Evolutionary conservation across 1,140 invertebrate genomes (phyloP), one percentile per base, ranked within the genome.

Genomic region (Bilobella aurantiaca): DNA sequence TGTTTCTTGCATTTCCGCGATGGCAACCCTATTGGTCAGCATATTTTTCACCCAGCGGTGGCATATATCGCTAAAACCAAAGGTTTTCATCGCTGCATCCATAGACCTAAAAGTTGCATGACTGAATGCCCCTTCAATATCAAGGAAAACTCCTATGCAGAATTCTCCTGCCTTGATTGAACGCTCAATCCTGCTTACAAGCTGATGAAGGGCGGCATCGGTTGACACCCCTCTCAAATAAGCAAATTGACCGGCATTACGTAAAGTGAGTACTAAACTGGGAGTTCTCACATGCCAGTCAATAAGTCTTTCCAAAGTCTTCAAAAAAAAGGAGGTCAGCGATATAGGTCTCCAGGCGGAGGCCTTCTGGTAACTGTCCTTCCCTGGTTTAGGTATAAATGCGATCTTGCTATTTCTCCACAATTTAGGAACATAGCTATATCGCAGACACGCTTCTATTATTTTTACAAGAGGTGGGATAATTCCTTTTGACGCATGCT

Each of bases 321-420:
- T 67, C 8, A 65, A 31, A 1, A 70, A 29, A 29, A 70, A 70
- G 3, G 65, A 65, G 2, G 69, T 67, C 14, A 70, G 34, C 28
- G 65, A 70, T 21, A 70, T 65, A 3, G 69, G 65, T 42, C 65
- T 53, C 65, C 62, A 70, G 3, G 58, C 29, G 23, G 29, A 34
- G 1, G 49, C 21, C 32, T n/a, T 34, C 16, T 42, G 14, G 42
- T 67, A 70, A 28, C 63, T 60, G 25, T 42, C 25, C 30, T 65
- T 70, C 1, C 59, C 65, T 30, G 69, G 69, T 30, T 67, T 70
- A n/a, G 65, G 68, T 1, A 70, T 46, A 42, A 67, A 70, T 1
- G 62, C 31, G 3, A 64, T 58, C 42, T 37, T 61, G 1, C 31
- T 42, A 23, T 62, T 53, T n/a, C 42, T 30, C 63, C 69, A 70